phyloP scores from a whole-genome alignment of 2,888 invertebrate genomes.

The Polydesmus complanatus region DNA sequence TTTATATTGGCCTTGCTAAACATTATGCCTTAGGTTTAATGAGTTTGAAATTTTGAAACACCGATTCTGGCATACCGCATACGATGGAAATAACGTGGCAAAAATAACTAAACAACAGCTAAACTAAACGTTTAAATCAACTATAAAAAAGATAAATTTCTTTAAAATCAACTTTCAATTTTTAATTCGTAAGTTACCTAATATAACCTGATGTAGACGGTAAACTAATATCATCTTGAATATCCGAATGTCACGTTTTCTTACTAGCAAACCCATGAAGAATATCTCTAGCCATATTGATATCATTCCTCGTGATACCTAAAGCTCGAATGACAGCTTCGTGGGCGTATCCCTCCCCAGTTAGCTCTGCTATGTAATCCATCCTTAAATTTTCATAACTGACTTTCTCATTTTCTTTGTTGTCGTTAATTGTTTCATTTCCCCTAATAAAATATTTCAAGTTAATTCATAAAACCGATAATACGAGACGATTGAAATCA shows the following conservation, averaged over 20 bases:
- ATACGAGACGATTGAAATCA: not conserved
- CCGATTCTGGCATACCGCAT: too few relatives aligned
- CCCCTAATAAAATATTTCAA: not conserved
- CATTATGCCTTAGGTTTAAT: too few relatives aligned
- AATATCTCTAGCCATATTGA: conserved; percentile 92
- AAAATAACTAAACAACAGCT: too few relatives aligned
- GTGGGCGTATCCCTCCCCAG: conserved; percentile 77
- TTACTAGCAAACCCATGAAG: conserved; percentile 74
- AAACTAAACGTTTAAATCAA: too few relatives aligned
- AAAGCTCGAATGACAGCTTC: conserved; percentile 82
- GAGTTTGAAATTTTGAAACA: too few relatives aligned
- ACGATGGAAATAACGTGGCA: too few relatives aligned
- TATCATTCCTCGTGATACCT: conserved; percentile 81
- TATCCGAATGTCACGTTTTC: conserved; percentile 14
- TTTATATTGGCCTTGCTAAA: too few relatives aligned
- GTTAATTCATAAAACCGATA: not conserved
- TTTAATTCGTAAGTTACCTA: not conserved
- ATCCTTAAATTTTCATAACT: conserved; percentile 75
- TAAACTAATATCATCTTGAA: conserved; percentile 14
- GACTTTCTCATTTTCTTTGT: conserved; percentile 23
- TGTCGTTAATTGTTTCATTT: conserved; percentile 18
- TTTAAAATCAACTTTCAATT: too few relatives aligned
- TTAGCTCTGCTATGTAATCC: conserved; percentile 75
- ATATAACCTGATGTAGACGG: conserved; percentile 5
- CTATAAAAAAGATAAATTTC: too few relatives aligned